Percentiles rank a stretch among this genome's conserved stretches.
Evolutionary conservation across 2,888 invertebrate species (phyloP).

Genomic region (Eulithis prunata): DNA sequence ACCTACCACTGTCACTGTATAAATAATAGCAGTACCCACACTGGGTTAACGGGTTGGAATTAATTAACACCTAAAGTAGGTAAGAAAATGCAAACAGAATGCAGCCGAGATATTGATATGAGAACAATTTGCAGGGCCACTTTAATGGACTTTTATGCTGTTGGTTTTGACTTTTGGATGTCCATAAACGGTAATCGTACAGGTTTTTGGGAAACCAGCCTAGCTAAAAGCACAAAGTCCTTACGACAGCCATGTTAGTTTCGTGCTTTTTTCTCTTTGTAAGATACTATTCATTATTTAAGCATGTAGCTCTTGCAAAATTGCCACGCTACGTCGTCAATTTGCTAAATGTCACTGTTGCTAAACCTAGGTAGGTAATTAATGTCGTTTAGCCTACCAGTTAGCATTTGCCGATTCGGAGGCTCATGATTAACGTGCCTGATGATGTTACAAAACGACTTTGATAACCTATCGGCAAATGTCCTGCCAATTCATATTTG

Average conservation of each 20-base stretch:
- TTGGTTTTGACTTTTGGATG: constrained; percentile 27
- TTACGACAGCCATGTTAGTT: too few relatives aligned
- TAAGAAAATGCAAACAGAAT: constrained; percentile 43
- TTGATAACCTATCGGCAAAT: constrained; percentile 30
- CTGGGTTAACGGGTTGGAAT: constrained; percentile 46
- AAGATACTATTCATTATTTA: not conserved
- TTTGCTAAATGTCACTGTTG: constrained; percentile 22
- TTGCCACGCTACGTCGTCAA: constrained; percentile 7
- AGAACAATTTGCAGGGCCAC: constrained; percentile 41
- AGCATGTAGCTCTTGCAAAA: constrained; percentile 3
- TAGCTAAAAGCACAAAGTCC: not conserved
- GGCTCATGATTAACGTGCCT: constrained; percentile 26
- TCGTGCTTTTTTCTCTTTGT: too few relatives aligned
- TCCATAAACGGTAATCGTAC: constrained; percentile 7
- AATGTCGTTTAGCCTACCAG: constrained; percentile 24
- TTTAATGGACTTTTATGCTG: constrained; percentile 34
- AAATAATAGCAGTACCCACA: constrained; percentile 35
- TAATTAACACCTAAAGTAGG: constrained; percentile 47
- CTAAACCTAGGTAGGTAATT: constrained; percentile 31
- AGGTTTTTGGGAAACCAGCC: not conserved
- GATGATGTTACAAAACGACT: constrained; percentile 31
- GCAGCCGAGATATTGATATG: constrained; percentile 39
- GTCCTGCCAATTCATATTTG: constrained; percentile 26
- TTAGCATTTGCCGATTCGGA: constrained; percentile 30
- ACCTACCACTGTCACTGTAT: constrained; percentile 19